Base-by-base conservation (phyloP, 1,140 invertebrate genomes). In the Ectropis grisescens region DNA sequence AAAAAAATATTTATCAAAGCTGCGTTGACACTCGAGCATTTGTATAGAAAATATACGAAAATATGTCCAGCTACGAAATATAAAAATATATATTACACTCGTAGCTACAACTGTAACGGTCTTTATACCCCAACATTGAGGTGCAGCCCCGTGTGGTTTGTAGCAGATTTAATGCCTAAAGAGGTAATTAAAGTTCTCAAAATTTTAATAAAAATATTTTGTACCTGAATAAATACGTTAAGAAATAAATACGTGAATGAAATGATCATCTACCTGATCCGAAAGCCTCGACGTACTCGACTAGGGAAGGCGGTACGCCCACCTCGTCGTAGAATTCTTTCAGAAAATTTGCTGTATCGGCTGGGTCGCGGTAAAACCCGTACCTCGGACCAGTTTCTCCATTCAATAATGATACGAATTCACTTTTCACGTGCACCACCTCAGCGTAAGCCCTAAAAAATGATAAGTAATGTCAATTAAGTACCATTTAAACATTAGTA, bases 201-300 rank as follows among this genome's bases (percentile, higher is more conserved):
- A 16, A 59, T 43, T 13, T 41, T 54, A n/a, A n/a, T n/a, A n/a
- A n/a, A n/a, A n/a, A 14, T 47, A 26, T 1, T 59, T 47, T 1
- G 28, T 6, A 78, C 54, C 9, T 58, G 37, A 5, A 60, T 58
- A 2, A 81, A n/a, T n/a, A n/a, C n/a, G n/a, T n/a, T n/a, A n/a
- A n/a, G n/a, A n/a, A n/a, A n/a, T 43, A n/a, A 84, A 38, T 58
- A 42, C 76, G 74, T 88, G n/a, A 42, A 46, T 11, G 1, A 30
- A 13, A 23, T 13, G 3, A 2, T 28, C 13, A 33, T 12, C 85
- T 57, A 82, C 59, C 80, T 60, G 89, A 90, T 15, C 91, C 91
- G 71, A 92, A 90, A 13, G 88, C 86, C 76, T 94, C 92, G 12
- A 94, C 85, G 58, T 90, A 93, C 13, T 84, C 78, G 1, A 93